Evolutionary conservation across 2,888 invertebrate species (phyloP).

Genomic region (Adela reaumurella): DNA sequence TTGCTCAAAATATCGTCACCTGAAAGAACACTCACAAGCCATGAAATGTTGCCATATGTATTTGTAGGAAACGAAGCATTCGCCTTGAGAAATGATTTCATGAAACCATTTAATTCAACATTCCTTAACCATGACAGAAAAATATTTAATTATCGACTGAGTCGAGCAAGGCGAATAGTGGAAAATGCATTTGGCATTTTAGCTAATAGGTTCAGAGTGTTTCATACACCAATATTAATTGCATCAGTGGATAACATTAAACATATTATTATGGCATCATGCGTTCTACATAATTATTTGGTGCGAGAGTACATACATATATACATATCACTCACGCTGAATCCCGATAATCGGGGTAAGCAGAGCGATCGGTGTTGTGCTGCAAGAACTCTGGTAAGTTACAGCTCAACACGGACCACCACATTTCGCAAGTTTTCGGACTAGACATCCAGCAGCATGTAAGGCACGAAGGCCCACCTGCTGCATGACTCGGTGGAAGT

Average conservation of each 20-base stretch:
- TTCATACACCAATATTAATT: neutral
- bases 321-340: no score
- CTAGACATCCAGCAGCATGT: no score
- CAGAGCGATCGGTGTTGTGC: no score
- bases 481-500: no score
- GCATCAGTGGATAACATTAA: neutral
- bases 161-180: neutral
- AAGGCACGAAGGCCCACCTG: no score
- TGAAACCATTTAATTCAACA: neutral
- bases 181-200: neutral
- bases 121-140: neutral
- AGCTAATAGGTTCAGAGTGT: neutral
- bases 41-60: neutral
- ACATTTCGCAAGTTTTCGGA: no score
- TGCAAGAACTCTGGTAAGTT: no score
- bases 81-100: neutral
- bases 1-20: neutral
- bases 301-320: no score
- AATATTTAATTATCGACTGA: neutral
- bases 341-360: no score
- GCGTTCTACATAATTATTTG: neutral
- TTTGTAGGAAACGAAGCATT: neutral
- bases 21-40: neutral
- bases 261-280: neutral
- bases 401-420: no score